Percentiles rank a stretch among this genome's conserved stretches.
Evolutionary conservation across 2,797 vertebrate species (phyloP).

Genomic region (Rhabdomys pumilio): DNA sequence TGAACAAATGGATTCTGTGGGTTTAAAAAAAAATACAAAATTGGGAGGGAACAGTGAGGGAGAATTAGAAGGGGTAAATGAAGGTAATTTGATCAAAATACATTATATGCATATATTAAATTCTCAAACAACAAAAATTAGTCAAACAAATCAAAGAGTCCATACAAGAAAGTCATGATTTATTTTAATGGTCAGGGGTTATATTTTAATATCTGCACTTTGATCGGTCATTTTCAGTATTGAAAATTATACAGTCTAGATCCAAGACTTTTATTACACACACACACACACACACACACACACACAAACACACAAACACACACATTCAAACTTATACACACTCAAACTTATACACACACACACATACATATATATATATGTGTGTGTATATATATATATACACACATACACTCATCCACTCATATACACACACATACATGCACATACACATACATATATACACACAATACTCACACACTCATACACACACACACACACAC

Average conservation of each 20-base stretch:
- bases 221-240: neutral
- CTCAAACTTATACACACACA: neutral
- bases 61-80: neutral
- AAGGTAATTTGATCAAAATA: neutral
- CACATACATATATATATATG: too few relatives aligned
- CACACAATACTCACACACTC: neutral
- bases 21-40: neutral
- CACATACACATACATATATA: too few relatives aligned
- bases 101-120: neutral
- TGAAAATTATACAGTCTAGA: conserved; percentile 31
- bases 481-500: neutral
- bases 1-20: neutral
- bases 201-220: neutral
- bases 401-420: too few relatives aligned
- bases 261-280: neutral
- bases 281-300: neutral
- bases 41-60: neutral
- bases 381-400: too few relatives aligned
- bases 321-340: neutral
- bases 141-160: conserved; percentile 25
- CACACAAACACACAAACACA: accelerated
- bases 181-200: neutral
- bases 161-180: neutral
- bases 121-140: neutral
- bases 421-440: neutral